phyloP scores from a whole-genome alignment of 1,140 invertebrate genomes.

The Leptinotarsa defecta region DNA sequence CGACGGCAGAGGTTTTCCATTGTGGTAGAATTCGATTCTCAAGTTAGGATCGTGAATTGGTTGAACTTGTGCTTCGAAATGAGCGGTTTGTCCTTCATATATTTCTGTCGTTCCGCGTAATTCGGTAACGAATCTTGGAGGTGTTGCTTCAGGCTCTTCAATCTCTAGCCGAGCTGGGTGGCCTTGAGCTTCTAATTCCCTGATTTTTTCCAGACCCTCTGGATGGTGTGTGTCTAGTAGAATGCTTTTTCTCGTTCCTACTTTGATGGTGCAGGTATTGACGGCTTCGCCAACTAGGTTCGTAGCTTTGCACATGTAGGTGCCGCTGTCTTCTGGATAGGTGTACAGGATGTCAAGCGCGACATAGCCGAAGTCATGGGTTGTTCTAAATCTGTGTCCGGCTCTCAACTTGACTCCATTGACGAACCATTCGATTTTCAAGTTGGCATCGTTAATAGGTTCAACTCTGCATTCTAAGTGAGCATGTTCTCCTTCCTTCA shows the following conservation, averaged over 20 bases:
- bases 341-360: constrained; percentile 91
- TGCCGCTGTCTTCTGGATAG: constrained; percentile 91
- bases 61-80: constrained; percentile 90
- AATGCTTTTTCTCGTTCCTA: constrained; percentile 78
- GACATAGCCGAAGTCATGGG: constrained; percentile 95
- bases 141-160: constrained; percentile 75
- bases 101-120: constrained; percentile 83
- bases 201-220: constrained; percentile 89
- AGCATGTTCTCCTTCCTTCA: constrained; percentile 89
- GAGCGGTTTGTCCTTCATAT: constrained; percentile 83
- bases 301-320: constrained; percentile 92
- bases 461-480: constrained; percentile 95
- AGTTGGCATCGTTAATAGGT: constrained; percentile 92
- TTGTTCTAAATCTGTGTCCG: constrained; percentile 87
- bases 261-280: constrained; percentile 87
- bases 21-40: constrained; percentile 89
- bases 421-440: constrained; percentile 95
- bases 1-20: constrained; percentile 84
- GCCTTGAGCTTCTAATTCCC: constrained; percentile 83
- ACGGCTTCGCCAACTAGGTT: constrained; percentile 91
- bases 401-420: constrained; percentile 79
- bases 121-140: constrained; percentile 82
- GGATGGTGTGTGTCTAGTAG: constrained; percentile 91
- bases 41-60: constrained; percentile 90
- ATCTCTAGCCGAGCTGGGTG: constrained; percentile 77